These are phyloP conservation scores for Vidua macroura DNA, from an alignment of 2,113 vertebrate species.

Conservation along the genomic window DNA sequence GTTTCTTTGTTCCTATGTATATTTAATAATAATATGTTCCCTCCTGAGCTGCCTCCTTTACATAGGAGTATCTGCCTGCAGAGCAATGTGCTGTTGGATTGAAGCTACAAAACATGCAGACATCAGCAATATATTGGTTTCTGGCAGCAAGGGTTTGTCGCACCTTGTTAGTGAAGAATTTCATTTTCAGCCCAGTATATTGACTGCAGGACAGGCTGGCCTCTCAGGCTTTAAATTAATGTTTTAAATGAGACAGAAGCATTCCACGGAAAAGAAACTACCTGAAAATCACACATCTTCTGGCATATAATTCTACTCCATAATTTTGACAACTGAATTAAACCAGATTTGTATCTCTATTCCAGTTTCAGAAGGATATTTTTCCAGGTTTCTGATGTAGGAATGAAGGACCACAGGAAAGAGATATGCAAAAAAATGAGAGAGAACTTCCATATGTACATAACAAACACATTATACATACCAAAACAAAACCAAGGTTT, in stretches of 20 bases:
- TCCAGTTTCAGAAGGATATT: neutral
- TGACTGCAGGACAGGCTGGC: neutral
- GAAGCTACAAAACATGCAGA: neutral
- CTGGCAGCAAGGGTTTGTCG: neutral
- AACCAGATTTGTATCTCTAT: neutral
- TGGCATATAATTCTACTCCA: neutral
- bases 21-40: neutral
- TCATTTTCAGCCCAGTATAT: neutral
- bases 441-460: neutral
- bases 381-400: neutral
- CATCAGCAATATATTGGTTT: neutral
- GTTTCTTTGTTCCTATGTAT: neutral
- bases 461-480: neutral
- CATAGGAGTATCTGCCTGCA: neutral
- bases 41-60: neutral
- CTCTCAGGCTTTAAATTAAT: neutral
- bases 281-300: neutral
- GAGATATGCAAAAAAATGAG: neutral
- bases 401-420: neutral
- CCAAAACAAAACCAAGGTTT: neutral
- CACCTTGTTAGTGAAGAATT: neutral
- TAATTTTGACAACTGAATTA: neutral
- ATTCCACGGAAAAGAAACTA: neutral
- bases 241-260: neutral
- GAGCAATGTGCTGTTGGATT: neutral